Evolutionary conservation across 2,797 vertebrate genomes (phyloP).

Genomic region (Emydoidea blandingii): DNA sequence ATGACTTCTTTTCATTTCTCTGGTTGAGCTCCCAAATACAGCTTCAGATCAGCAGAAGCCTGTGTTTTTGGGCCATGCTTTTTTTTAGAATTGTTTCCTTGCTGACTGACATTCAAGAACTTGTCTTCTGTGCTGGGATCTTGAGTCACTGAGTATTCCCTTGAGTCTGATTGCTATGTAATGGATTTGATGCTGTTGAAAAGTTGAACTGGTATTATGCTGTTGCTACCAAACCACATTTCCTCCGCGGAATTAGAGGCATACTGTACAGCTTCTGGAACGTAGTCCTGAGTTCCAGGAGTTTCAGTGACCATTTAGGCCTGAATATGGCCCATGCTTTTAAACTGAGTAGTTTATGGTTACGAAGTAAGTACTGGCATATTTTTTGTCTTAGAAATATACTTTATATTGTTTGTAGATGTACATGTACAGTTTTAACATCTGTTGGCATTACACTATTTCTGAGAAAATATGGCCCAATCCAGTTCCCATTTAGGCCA

Average conservation of each 20-base stretch:
- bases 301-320: accelerated
- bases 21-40: not conserved
- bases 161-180: not conserved
- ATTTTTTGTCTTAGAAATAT: accelerated
- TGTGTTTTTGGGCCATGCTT: not conserved
- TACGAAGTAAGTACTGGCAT: not conserved
- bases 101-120: not conserved
- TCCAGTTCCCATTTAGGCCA: not conserved
- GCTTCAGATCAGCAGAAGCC: not conserved
- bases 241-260: not conserved
- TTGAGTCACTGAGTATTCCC: not conserved
- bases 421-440: accelerated
- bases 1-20: not conserved
- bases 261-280: accelerated
- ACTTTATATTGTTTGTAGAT: accelerated
- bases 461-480: not conserved
- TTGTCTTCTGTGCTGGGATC: not conserved
- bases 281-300: accelerated
- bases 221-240: not conserved
- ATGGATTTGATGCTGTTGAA: not conserved
- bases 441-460: accelerated
- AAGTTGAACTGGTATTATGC: not conserved
- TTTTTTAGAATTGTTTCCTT: not conserved
- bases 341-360: not conserved
- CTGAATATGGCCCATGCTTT: not conserved